phyloP scores from a whole-genome alignment of 2,113 vertebrate genomes.

The Catharus minimus region DNA sequence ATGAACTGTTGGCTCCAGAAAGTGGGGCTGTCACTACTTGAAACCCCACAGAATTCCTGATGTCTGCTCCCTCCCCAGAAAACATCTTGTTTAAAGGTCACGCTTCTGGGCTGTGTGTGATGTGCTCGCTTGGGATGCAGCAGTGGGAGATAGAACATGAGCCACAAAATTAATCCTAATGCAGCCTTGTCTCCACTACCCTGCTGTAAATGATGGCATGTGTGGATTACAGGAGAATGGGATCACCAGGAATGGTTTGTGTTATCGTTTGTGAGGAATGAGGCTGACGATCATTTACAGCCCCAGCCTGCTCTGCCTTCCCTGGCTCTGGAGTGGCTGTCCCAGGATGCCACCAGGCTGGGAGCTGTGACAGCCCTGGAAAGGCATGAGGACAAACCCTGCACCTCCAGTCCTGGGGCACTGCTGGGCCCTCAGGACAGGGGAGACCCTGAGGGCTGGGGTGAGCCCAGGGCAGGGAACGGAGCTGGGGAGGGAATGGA shows the following conservation, averaged over 20 bases:
- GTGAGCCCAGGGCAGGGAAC: background rate
- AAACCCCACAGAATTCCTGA: background rate
- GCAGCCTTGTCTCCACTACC: background rate
- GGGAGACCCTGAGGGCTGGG: background rate
- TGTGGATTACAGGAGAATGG: accelerated
- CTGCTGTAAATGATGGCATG: accelerated
- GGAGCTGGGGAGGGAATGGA: background rate
- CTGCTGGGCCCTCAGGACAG: background rate
- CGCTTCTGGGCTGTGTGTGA: background rate
- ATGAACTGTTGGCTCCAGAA: background rate
- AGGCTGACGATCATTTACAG: background rate
- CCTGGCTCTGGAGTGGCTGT: background rate
- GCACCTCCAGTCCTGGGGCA: background rate
- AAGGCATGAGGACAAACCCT: accelerated
- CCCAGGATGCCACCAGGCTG: background rate
- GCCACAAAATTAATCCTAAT: background rate
- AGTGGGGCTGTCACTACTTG: background rate
- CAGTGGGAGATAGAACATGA: background rate
- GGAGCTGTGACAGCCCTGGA: background rate
- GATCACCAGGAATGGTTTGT: background rate
- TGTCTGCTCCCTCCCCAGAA: background rate
- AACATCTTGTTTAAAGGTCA: background rate
- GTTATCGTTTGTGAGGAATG: background rate
- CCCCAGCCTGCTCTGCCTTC: background rate
- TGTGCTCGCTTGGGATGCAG: background rate